Conservation (phyloP, 2,888 invertebrate genomes). For the Stramonita haemastoma region DNA sequence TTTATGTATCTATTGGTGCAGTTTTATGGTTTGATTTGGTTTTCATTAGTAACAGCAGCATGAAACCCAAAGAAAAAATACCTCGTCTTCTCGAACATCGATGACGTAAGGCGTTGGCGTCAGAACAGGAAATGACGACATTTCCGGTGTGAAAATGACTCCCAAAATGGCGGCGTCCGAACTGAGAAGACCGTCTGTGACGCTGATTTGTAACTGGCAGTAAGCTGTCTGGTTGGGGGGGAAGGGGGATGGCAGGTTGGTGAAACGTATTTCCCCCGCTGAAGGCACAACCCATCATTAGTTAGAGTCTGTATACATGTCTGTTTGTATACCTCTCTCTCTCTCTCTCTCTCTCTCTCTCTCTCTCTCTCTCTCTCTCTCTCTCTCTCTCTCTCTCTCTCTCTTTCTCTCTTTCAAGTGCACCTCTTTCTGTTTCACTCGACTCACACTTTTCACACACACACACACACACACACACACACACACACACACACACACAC, state of each 20-base stretch:
- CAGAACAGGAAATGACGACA: not conserved
- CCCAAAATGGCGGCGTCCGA: conserved; percentile 26
- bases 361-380: no score
- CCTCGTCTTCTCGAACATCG: conserved; percentile 26
- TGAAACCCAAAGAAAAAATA: not conserved
- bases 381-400: no score
- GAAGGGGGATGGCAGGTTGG: not conserved
- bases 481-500: conserved; percentile 17
- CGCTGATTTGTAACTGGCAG: conserved; percentile 18
- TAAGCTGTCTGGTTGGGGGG: not conserved
- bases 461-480: not conserved
- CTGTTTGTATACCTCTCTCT: no score
- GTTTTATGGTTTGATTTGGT: no score
- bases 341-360: no score
- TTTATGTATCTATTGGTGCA: no score
- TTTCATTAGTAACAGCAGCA: no score
- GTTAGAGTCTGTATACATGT: no score
- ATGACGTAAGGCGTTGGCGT: conserved; percentile 36
- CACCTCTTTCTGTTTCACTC: no score
- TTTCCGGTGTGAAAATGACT: not conserved
- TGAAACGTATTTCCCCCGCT: not conserved
- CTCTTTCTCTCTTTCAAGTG: no score
- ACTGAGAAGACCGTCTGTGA: conserved; percentile 22
- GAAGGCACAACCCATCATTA: not conserved
- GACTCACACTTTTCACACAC: no score